phyloP scores from a whole-genome alignment of 2,888 invertebrate species.

The Hemaris fuciformis region DNA sequence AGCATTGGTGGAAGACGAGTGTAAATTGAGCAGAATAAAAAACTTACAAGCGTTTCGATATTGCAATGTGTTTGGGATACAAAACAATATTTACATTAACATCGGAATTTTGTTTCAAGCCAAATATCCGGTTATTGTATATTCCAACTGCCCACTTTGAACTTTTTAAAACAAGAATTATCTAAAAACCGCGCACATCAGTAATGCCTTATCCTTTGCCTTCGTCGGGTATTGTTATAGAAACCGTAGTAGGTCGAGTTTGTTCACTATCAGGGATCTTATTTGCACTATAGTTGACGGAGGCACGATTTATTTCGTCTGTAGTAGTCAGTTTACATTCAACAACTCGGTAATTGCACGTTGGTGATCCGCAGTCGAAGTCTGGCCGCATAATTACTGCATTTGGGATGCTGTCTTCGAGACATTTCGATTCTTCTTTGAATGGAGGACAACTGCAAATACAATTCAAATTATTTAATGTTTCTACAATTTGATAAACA shows the following conservation, averaged over 20 bases:
- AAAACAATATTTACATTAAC: constrained; percentile 7
- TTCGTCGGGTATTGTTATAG: constrained; percentile 82
- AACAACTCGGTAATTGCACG: constrained; percentile 72
- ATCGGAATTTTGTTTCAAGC: constrained; percentile 18
- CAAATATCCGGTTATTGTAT: constrained; percentile 30
- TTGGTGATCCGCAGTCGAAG: constrained; percentile 69
- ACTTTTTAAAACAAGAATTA: constrained; percentile 26
- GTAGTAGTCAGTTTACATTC: constrained; percentile 75
- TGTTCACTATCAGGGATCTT: constrained; percentile 45
- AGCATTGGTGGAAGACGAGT: constrained; percentile 67
- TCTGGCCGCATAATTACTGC: constrained; percentile 59
- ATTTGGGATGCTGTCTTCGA: constrained; percentile 68
- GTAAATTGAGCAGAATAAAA: constrained; percentile 52
- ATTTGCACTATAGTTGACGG: constrained; percentile 41
- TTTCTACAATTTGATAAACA: neutral
- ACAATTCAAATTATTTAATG: neutral
- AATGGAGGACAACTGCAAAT: constrained; percentile 69
- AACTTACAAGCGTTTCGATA: constrained; percentile 24
- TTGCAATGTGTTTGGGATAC: constrained; percentile 13
- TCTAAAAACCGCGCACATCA: constrained; percentile 37
- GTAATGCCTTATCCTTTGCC: constrained; percentile 71
- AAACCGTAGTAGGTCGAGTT: constrained; percentile 74
- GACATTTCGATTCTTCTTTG: constrained; percentile 63
- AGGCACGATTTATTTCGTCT: constrained; percentile 60
- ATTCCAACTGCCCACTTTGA: constrained; percentile 38